A percentile compares a stretch with the other conserved stretches of the same genome.
phyloP scores from a whole-genome alignment of 2,113 vertebrate species.

The Scopus umbretta region DNA sequence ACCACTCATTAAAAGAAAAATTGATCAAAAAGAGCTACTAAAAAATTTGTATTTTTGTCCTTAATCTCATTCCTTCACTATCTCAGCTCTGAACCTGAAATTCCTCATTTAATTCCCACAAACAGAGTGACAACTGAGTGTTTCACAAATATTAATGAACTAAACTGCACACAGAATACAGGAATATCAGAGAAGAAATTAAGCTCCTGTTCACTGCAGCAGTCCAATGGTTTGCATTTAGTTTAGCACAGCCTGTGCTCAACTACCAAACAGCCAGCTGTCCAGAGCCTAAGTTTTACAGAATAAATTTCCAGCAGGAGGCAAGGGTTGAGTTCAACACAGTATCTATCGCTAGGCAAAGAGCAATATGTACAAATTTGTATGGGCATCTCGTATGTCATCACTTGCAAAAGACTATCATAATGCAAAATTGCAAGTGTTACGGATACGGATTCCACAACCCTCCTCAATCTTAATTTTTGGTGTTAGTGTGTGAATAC shows the following conservation, averaged over 20 bases:
- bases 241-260: background rate
- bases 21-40: background rate
- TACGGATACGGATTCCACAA: background rate
- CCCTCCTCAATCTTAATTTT: background rate
- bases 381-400: fast-evolving
- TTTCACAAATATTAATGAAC: background rate
- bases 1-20: background rate
- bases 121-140: background rate
- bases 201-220: background rate
- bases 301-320: background rate
- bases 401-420: background rate
- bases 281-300: background rate
- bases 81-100: background rate
- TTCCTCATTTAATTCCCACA: background rate
- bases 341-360: fast-evolving
- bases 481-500: background rate
- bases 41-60: background rate
- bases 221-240: background rate
- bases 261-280: background rate
- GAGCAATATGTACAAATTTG: background rate
- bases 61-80: background rate
- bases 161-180: background rate
- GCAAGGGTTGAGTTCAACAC: background rate
- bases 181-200: background rate
- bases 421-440: background rate